Conservation (phyloP, 2,113 vertebrate species). For the Oophaga pumilio region DNA sequence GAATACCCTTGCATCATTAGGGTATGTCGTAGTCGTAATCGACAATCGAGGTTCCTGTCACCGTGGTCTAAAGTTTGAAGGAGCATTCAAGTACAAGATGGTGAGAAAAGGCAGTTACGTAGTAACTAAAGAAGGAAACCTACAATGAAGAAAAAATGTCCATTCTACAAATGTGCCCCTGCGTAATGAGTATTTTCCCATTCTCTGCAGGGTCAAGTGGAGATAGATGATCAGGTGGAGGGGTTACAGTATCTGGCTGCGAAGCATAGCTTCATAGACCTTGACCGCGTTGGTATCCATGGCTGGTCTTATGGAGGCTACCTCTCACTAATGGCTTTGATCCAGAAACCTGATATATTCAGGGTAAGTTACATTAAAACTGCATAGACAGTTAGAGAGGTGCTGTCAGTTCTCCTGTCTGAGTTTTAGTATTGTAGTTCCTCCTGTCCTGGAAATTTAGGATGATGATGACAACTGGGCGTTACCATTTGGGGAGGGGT, state of each 20-base stretch:
- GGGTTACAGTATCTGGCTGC: slow-evolving; percentile 80
- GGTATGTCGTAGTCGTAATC: slow-evolving; percentile 80
- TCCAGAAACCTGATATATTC: slow-evolving; percentile 82
- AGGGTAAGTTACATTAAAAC: slow-evolving; percentile 71
- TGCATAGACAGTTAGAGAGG: not conserved
- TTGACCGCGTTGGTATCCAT: slow-evolving; percentile 79
- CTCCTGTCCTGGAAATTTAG: too few relatives aligned
- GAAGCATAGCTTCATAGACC: slow-evolving; percentile 77
- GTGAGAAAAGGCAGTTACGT: slow-evolving; percentile 63
- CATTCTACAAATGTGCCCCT: not conserved
- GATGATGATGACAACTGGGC: too few relatives aligned
- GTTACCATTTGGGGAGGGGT: too few relatives aligned
- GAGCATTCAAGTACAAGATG: slow-evolving; percentile 84
- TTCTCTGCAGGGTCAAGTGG: slow-evolving; percentile 77
- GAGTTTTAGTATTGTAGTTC: too few relatives aligned
- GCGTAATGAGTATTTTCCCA: slow-evolving; percentile 30
- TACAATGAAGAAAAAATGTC: not conserved
- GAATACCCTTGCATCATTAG: slow-evolving; percentile 79
- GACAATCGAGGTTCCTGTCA: slow-evolving; percentile 83
- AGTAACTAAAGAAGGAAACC: not conserved
- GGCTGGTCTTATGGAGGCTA: slow-evolving; percentile 85
- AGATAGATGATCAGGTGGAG: slow-evolving; percentile 82
- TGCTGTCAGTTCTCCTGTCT: too few relatives aligned
- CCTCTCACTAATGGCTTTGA: slow-evolving; percentile 80
- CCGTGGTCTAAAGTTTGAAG: slow-evolving; percentile 81